phyloP scores from a whole-genome alignment of 2,797 vertebrate genomes.

The Adrianichthys oophorus region DNA sequence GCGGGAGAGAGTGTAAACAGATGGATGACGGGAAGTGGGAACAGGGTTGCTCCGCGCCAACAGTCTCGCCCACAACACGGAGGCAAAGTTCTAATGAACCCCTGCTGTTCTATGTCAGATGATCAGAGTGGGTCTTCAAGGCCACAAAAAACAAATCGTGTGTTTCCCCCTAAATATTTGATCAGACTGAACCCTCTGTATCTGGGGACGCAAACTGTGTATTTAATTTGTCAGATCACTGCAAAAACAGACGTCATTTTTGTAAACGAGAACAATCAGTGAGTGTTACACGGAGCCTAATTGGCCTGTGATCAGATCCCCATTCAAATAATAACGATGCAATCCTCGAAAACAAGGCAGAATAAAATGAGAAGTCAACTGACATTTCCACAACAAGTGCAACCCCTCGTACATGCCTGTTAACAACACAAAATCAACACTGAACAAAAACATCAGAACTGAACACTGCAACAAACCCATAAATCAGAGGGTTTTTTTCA shows the following conservation, averaged over 20 bases:
- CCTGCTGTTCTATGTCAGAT: too few species aligned
- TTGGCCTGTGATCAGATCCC: slow-evolving; percentile 33
- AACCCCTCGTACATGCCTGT: slow-evolving; percentile 1
- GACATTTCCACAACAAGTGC: slow-evolving; percentile 44
- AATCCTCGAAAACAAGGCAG: slow-evolving; percentile 42
- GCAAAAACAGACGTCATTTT: slow-evolving; percentile 43
- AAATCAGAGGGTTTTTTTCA: slow-evolving; percentile 11
- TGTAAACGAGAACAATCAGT: slow-evolving; percentile 44
- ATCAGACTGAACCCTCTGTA: slow-evolving; percentile 43
- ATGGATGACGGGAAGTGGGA: too few species aligned
- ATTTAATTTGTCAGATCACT: slow-evolving; percentile 35
- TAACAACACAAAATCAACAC: slow-evolving; percentile 51
- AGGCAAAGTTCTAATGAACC: too few species aligned
- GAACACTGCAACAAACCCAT: slow-evolving; percentile 51
- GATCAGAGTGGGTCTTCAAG: too few species aligned
- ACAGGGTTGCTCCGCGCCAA: too few species aligned
- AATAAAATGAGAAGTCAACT: slow-evolving; percentile 48
- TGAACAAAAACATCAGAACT: slow-evolving; percentile 61
- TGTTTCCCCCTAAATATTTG: slow-evolving; percentile 49
- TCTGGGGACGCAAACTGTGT: slow-evolving; percentile 37
- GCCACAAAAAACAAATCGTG: slow-evolving; percentile 41
- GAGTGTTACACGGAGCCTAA: slow-evolving; percentile 46
- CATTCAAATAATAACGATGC: slow-evolving; percentile 42
- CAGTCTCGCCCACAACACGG: too few species aligned
- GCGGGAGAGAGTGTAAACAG: too few species aligned